Base-by-base conservation (phyloP, 2,888 invertebrate species). In the Chorisops tibialis region DNA sequence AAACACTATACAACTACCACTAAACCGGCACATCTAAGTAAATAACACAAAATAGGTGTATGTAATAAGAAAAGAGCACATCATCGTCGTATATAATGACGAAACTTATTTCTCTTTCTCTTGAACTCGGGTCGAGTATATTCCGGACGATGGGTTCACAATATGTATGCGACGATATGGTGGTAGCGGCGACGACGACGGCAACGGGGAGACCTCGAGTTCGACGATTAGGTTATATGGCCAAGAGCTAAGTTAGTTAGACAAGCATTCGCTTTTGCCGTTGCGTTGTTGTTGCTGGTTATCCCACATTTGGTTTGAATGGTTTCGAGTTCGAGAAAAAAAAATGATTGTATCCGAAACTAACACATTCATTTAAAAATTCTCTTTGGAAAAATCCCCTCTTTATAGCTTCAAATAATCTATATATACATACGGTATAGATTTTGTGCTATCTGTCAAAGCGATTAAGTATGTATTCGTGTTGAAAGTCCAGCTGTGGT, bases 51-150 rank as follows among this genome's bases (percentile, higher is more conserved):
- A 43, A 56, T 56, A 54, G 43, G 41, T 43, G 21, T 43, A 56
- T 56, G 43, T 45, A 45, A 16, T 24, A 56, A 56, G 56, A 56
- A 56, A 56, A 56, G 56, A 56, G 56, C 56, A 56, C 30, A 56
- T 54, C 56, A 45, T 56, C 45, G 56, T 56, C 21, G 56, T 56
- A 56, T 56, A 56, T 56, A 56, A 56, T 45, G 56, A 56, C 45
- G 56, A 56, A 56, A 56, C 56, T 56, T 56, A 56, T 30, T 56
- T 56, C 56, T 56, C 56, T 56, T 56, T 45, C 52, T 54, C 52
- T 54, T 39, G 39, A 49, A 14, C 37, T 35, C 51, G 35, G 16
- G 50, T 51, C 51, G 38, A 51, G 37, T 51, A 30, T 30, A 30
- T 30, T 30, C 30, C 38, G 37, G 16, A 43, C 19, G 43, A 43